Evolutionary conservation across 2,797 vertebrate genomes (phyloP), one percentile per base, ranked within the genome.

Genomic region (Thaleichthys pacificus): DNA sequence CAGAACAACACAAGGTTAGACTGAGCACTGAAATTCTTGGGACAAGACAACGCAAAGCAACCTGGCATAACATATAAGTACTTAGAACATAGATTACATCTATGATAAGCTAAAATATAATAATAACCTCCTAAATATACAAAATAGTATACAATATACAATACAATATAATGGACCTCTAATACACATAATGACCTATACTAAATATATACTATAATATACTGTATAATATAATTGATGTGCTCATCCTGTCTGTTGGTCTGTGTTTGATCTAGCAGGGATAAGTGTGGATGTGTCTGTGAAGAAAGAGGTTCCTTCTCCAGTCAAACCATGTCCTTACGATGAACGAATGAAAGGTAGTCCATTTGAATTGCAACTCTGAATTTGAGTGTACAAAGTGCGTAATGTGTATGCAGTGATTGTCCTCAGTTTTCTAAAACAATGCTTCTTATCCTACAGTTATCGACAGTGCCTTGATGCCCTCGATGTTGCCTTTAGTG

Each of bases 341-440:
- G 96, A 97, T 86, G 96, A 98, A 83, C 94, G 93, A 89, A 94
- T 96, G 82, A 96, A 97, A 97, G 95, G 96, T 99, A 92, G 70
- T 64, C 68, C 68, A 38, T 38, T n/a, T 21, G 28, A 22, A 4
- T 68, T 32, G 14, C 17, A 68, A 51, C 8, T 42, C 22, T 47
- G 35, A 17, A 24, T 12, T 21, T 19, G 26, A 56, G 19, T 32
- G 66, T 32, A 8, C 28, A 28, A 14, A 47, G 47, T 66, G 14
- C 30, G 21, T 66, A 35, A 32, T 47, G 58, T 61, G 65, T 68
- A 32, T 66, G 26, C 57, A 22, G 22, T 24, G 15, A 38, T 42
- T 64, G 22, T 71, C 57, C 65, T 47, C 42, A 47, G 21, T 63
- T 51, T 28, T 11, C 28, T 74, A 22, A 51, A n/a, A 8, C 6